Conservation (phyloP, 2,113 vertebrate species). For the Apteryx owenii region DNA sequence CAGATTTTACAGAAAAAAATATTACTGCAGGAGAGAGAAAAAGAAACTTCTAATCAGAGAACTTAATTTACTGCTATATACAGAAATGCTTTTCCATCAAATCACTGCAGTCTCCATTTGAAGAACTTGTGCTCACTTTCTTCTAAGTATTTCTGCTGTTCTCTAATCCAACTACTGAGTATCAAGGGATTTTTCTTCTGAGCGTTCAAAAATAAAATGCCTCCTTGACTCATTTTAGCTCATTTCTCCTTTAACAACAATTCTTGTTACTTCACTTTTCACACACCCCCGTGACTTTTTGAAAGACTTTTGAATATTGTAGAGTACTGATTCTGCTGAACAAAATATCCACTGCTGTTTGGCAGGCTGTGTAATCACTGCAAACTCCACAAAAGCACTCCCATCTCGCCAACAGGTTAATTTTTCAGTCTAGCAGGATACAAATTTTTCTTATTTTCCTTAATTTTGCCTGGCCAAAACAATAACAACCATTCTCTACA, state of each 20-base stretch:
- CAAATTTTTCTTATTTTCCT: not conserved
- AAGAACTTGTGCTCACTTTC: not conserved
- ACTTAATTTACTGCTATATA: not conserved
- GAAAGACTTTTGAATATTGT: conserved; percentile 21
- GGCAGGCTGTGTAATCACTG: conserved; percentile 10
- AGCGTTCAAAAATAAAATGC: conserved; percentile 50
- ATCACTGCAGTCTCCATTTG: not conserved
- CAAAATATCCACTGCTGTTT: not conserved
- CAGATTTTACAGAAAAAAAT: not conserved
- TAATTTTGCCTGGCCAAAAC: conserved; percentile 13
- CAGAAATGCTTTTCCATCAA: not conserved
- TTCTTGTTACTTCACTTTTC: conserved; percentile 43
- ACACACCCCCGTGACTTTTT: conserved; percentile 24
- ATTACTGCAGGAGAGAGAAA: not conserved
- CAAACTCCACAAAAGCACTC: not conserved
- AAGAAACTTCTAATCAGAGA: not conserved
- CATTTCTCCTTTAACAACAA: conserved; percentile 10
- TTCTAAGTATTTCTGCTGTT: not conserved
- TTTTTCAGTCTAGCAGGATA: conserved; percentile 2
- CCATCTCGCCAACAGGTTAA: not conserved
- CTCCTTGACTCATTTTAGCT: conserved; percentile 43
- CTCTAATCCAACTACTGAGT: conserved; percentile 9
- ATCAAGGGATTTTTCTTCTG: conserved; percentile 41
- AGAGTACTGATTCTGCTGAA: conserved; percentile 24
- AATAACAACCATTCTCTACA: not conserved